Conservation (phyloP, 1,140 invertebrate genomes). For the Luehdorfia chinensis region DNA sequence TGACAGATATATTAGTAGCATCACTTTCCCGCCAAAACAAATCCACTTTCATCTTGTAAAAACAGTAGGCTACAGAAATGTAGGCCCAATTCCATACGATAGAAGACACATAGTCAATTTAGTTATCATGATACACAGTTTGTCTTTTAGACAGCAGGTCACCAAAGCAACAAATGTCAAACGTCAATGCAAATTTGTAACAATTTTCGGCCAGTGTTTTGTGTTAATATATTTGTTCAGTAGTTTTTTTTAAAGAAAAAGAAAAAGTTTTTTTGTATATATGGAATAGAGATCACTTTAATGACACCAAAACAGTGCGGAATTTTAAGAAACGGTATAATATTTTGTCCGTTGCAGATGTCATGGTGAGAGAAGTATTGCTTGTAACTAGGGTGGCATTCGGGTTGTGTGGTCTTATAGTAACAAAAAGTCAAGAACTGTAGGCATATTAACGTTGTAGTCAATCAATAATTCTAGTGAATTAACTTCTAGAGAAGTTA, state of each 20-base stretch:
- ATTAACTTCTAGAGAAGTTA: no score
- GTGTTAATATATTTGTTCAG: constrained; percentile 15
- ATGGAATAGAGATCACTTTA: constrained; percentile 3
- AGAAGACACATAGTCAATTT: constrained; percentile 4
- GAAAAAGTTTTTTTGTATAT: constrained; percentile 10
- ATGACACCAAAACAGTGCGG: constrained; percentile 13
- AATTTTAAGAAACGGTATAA: constrained; percentile 7
- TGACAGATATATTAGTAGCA: constrained; percentile 66
- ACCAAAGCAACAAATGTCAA: constrained; percentile 25
- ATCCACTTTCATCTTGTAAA: constrained; percentile 10
- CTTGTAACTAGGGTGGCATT: constrained; percentile 20
- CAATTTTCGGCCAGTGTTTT: constrained; percentile 19
- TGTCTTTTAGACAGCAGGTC: constrained; percentile 17
- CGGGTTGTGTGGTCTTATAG: constrained; percentile 20
- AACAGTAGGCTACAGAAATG: constrained; percentile 14
- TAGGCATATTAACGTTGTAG: no score
- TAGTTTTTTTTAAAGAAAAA: constrained; percentile 14
- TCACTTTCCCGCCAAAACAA: constrained; percentile 40
- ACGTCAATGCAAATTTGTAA: constrained; percentile 20
- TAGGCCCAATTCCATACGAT: constrained; percentile 14
- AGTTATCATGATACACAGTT: not conserved
- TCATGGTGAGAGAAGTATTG: constrained; percentile 14
- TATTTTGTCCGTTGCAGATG: constrained; percentile 9
- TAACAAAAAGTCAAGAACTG: not conserved
- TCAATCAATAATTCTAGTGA: no score